Conservation (phyloP, 2,797 vertebrate species). For the Melanotaenia parkinsoni region DNA sequence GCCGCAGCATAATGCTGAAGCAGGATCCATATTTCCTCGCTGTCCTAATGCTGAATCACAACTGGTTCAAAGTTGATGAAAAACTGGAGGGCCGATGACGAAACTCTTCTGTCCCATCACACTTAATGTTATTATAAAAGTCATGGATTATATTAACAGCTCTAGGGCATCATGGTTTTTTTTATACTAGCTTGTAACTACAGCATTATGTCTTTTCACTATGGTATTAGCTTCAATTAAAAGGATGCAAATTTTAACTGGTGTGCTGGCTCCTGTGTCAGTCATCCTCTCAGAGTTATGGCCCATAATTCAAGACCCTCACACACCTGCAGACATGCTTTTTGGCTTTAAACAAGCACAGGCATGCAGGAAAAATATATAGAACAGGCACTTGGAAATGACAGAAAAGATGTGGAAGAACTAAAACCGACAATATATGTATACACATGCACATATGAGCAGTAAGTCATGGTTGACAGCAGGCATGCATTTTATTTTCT, state of each 20-base stretch:
- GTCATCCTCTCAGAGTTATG: neutral
- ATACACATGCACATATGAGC: slow-evolving; percentile 22
- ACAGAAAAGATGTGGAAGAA: slow-evolving; percentile 15
- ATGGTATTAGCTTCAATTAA: slow-evolving; percentile 1
- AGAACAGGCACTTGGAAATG: slow-evolving; percentile 30
- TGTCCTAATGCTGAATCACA: slow-evolving; percentile 11
- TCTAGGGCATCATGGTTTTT: neutral
- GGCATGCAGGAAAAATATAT: too few relatives aligned
- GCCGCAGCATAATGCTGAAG: slow-evolving; percentile 12
- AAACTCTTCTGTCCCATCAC: neutral
- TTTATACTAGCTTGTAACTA: slow-evolving; percentile 8
- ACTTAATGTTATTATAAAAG: neutral
- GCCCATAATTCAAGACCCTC: neutral
- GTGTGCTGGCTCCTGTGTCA: neutral
- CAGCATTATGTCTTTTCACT: slow-evolving; percentile 24
- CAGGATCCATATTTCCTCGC: slow-evolving; percentile 9
- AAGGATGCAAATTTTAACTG: neutral
- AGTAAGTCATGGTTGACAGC: slow-evolving; percentile 3
- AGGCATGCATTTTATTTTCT: slow-evolving; percentile 44
- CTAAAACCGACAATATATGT: neutral
- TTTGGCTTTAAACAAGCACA: neutral
- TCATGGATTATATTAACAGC: neutral
- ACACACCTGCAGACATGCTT: slow-evolving; percentile 7
- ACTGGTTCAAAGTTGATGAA: neutral
- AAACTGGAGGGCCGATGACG: slow-evolving; percentile 10